Base-by-base conservation (phyloP, 2,113 vertebrate species). In the Phyllopteryx taeniolatus region DNA sequence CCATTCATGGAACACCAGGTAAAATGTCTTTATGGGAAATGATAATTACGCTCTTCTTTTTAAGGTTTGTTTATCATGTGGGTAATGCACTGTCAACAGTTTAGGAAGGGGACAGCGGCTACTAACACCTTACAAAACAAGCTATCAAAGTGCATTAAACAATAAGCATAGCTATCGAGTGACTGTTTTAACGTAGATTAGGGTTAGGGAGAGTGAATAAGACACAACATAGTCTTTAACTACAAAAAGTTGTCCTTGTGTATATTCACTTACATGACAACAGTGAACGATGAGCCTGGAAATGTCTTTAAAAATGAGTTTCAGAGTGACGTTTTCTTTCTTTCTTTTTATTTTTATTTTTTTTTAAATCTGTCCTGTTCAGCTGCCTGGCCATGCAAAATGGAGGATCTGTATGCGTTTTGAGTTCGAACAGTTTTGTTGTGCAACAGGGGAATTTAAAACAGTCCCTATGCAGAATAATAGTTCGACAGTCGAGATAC, bases 1-100 rank as follows among this genome's bases (percentile, higher is more conserved):
- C 22, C 42, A 22, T 78, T 75, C 61, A 67, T 72, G 51, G 73
- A 76, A 64, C 33, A 35, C 15, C 33, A 9, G 33, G 15, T 62
- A 14, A 14, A 39, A 19, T 39, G 33, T 1, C 33, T 42, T 35
- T 35, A 19, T 20, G 13, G 51, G 5, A 5, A 54, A 1, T 14
- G 12, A 5, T 33, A n/a, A 12, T 4, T 12, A 53, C n/a, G n/a
- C n/a, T n/a, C n/a, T n/a, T n/a, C n/a, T n/a, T n/a, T n/a, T n/a
- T n/a, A n/a, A 12, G 51, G 6, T 53, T 17, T 47, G 44, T 46
- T 15, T 49, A 4, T 12, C 13, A 6, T 13, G 27, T 5, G 22
- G 22, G 10, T n/a, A 31, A 20, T 53, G 51, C 19, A 20, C 7
- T 3, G n/a, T n/a, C 51, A 53, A 8, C n/a, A n/a, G n/a, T n/a